A percentile compares a stretch with the other conserved stretches of the same genome.
Conservation (phyloP, 2,888 invertebrate species). For the Acronicta alni region DNA sequence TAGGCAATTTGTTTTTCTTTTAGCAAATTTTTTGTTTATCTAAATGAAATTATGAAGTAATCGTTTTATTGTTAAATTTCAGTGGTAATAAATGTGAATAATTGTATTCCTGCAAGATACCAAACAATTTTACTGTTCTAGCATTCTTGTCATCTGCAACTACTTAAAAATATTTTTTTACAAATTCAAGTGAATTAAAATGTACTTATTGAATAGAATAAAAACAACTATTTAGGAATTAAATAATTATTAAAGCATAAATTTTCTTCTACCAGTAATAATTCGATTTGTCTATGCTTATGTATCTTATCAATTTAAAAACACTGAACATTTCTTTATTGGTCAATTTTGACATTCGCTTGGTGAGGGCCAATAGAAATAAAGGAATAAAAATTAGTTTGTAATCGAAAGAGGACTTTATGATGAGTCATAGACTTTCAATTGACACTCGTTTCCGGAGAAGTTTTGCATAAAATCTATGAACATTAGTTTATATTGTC, state of each 20-base stretch:
- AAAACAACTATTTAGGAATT: neutral
- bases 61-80: too few relatives aligned
- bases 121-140: too few relatives aligned
- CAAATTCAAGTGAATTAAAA: too few relatives aligned
- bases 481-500: constrained; percentile 69
- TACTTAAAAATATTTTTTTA: too few relatives aligned
- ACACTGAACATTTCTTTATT: constrained; percentile 53
- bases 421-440: constrained; percentile 86
- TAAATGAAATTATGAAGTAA: too few relatives aligned
- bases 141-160: too few relatives aligned
- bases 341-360: constrained; percentile 11
- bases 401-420: constrained; percentile 71
- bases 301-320: constrained; percentile 13
- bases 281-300: constrained; percentile 42
- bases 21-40: too few relatives aligned
- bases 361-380: constrained; percentile 49
- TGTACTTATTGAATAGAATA: too few relatives aligned
- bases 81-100: too few relatives aligned
- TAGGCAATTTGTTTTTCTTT: too few relatives aligned
- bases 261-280: neutral
- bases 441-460: constrained; percentile 88
- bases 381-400: constrained; percentile 35
- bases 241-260: neutral
- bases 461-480: constrained; percentile 79
- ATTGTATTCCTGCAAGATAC: too few relatives aligned